These are phyloP conservation scores for Poecilia velifera DNA, from an alignment of 2,797 vertebrate species.

Conservation along the genomic window DNA sequence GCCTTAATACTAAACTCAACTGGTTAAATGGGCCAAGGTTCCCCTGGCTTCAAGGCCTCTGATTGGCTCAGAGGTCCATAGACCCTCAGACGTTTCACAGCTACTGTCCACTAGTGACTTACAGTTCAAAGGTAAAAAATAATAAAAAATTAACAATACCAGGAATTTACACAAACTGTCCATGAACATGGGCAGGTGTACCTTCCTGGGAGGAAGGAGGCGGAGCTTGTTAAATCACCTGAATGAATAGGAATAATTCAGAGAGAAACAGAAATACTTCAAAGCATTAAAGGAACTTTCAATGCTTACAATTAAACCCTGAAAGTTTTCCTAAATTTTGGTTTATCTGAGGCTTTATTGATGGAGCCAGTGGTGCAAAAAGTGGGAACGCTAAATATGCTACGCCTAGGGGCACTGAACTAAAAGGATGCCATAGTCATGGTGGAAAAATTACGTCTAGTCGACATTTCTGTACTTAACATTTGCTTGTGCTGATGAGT, in stretches of 20 bases:
- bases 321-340: background rate
- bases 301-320: background rate
- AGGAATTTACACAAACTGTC: background rate
- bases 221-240: background rate
- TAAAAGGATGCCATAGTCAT: too few species aligned
- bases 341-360: background rate
- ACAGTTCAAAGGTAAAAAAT: slow-evolving; percentile 15
- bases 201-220: background rate
- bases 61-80: background rate
- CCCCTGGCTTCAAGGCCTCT: slow-evolving; percentile 3
- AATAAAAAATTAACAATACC: slow-evolving; percentile 38
- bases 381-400: too few species aligned
- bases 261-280: background rate
- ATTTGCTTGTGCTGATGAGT: too few species aligned
- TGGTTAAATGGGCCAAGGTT: background rate
- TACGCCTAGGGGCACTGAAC: too few species aligned
- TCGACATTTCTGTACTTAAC: too few species aligned
- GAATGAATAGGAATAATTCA: background rate
- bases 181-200: background rate
- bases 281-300: background rate
- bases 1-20: background rate
- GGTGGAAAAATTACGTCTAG: too few species aligned
- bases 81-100: background rate
- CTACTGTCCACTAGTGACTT: slow-evolving; percentile 15
- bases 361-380: background rate